Percentiles rank a stretch among this genome's conserved stretches.
Evolutionary conservation across 2,113 vertebrate species (phyloP).

Genomic region (Pseudopipra pipra): DNA sequence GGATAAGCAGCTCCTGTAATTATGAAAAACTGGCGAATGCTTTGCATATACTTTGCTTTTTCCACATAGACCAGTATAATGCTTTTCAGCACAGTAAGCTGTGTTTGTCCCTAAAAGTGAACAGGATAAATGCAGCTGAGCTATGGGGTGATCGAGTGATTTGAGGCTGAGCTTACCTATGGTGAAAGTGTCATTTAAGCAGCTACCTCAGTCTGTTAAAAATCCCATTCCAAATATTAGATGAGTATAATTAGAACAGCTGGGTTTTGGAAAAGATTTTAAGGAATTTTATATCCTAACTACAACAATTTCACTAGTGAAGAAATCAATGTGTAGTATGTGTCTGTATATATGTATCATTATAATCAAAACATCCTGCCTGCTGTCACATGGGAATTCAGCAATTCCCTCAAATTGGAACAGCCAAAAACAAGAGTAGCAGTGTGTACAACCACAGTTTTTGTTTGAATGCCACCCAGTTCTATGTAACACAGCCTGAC

Average conservation of each 20-base stretch:
- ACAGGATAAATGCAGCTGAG: neutral
- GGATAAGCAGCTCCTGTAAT: neutral
- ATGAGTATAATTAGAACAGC: neutral
- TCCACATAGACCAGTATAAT: neutral
- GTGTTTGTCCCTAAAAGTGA: neutral
- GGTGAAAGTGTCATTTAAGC: neutral
- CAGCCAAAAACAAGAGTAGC: neutral
- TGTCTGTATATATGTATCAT: neutral
- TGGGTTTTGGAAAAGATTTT: neutral
- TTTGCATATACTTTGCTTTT: neutral
- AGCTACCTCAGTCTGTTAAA: neutral
- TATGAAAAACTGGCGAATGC: neutral
- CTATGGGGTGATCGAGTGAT: neutral
- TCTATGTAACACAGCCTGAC: neutral
- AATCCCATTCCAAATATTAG: neutral
- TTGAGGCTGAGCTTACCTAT: neutral
- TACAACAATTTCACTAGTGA: neutral
- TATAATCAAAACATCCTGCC: neutral
- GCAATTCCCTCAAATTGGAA: neutral
- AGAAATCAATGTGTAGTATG: accelerated
- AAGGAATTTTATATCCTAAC: neutral
- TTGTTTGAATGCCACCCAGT: neutral
- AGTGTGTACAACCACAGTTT: neutral
- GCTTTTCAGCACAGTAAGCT: neutral
- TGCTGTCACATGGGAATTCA: neutral